Conservation (phyloP, 2,888 invertebrate species). For the Endotricha flammealis region DNA sequence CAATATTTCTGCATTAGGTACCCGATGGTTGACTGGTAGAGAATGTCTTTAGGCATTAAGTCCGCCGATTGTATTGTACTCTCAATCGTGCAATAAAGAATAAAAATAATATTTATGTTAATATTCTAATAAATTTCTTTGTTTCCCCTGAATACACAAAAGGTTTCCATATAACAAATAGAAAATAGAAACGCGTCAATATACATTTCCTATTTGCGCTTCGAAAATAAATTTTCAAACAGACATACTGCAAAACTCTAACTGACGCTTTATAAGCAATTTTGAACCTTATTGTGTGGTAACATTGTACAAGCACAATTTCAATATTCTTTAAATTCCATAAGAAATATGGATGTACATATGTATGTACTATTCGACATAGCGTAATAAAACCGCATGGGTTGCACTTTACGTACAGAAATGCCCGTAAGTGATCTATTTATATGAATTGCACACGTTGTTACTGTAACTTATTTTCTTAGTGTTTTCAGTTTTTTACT, state of each 20-base stretch:
- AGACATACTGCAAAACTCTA: slow-evolving; percentile 18
- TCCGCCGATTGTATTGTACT: no score
- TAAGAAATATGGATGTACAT: slow-evolving; percentile 46
- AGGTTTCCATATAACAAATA: not conserved
- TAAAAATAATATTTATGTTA: no score
- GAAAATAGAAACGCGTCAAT: not conserved
- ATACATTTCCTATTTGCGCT: not conserved
- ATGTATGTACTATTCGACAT: slow-evolving; percentile 40
- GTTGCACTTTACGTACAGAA: slow-evolving; percentile 40
- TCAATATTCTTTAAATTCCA: slow-evolving; percentile 46
- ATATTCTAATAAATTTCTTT: no score
- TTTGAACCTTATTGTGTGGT: slow-evolving; percentile 24
- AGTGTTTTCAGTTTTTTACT: no score
- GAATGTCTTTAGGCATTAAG: no score
- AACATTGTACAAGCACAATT: slow-evolving; percentile 28
- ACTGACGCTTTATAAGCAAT: slow-evolving; percentile 34
- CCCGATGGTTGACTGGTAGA: no score
- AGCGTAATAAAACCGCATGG: slow-evolving; percentile 47
- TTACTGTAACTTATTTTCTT: no score
- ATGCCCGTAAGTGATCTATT: not conserved
- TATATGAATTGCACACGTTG: no score
- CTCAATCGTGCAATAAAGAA: no score
- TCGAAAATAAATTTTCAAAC: not conserved
- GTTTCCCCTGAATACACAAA: not conserved
- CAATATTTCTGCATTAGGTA: no score